Evolutionary conservation across 2,888 invertebrate genomes (phyloP).

Genomic region (Bugula neritina): DNA sequence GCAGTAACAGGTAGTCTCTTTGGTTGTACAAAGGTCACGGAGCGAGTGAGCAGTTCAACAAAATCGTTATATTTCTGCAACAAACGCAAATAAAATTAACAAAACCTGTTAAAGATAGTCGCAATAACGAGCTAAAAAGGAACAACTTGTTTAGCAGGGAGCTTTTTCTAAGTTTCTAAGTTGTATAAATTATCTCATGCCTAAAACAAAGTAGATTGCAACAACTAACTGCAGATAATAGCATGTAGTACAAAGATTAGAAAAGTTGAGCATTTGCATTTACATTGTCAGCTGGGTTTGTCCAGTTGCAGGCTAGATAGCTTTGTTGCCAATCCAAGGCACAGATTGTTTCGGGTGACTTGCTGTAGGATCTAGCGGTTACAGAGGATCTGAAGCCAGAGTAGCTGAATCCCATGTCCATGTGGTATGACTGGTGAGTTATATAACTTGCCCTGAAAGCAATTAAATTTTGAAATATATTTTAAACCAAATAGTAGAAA

Average conservation of each 20-base stretch:
- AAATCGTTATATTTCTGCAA: neutral
- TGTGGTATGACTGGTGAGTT: neutral
- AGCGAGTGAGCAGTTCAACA: neutral
- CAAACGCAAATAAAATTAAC: no score
- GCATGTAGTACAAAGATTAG: no score
- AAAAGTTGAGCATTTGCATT: no score
- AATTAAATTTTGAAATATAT: no score
- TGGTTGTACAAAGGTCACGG: neutral
- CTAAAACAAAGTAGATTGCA: neutral
- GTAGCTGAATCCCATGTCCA: neutral
- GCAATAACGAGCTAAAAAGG: no score
- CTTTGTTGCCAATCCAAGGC: neutral
- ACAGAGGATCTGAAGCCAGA: neutral
- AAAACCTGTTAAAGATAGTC: no score
- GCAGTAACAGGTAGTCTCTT: neutral
- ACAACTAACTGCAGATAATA: no score
- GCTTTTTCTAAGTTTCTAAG: neutral
- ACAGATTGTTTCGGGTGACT: neutral
- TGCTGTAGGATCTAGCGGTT: neutral
- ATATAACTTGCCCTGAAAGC: neutral
- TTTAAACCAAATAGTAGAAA: no score
- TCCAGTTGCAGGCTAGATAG: neutral
- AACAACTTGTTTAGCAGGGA: no score
- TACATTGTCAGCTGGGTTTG: no score
- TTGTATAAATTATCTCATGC: neutral